phyloP scores from a whole-genome alignment of 2,797 vertebrate species.

The Enteromius anoplus region DNA sequence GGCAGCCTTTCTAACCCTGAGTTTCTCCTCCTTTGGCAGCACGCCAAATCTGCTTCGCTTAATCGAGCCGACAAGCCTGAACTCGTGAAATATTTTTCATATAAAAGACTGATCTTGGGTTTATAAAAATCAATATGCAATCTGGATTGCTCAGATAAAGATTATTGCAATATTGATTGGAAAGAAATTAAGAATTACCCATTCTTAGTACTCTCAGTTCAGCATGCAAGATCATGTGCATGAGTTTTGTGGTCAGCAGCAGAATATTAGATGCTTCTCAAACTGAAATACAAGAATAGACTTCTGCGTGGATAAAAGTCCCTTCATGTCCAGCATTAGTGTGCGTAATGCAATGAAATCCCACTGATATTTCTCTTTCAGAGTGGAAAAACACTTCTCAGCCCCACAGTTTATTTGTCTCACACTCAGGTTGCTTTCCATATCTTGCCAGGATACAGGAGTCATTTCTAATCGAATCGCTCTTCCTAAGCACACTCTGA shows the following conservation, averaged over 20 bases:
- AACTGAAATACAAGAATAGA: constrained; percentile 29
- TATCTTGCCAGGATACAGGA: constrained; percentile 8
- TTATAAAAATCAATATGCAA: too few relatives aligned
- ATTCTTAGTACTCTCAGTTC: background rate
- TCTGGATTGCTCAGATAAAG: too few relatives aligned
- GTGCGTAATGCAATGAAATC: constrained; percentile 27
- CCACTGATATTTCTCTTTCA: constrained; percentile 25
- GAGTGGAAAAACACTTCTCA: constrained; percentile 43
- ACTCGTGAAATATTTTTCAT: too few relatives aligned
- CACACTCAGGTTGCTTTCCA: constrained; percentile 9
- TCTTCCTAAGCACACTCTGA: constrained; percentile 12
- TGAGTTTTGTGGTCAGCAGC: background rate
- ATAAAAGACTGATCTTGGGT: too few relatives aligned
- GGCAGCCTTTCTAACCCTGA: too few relatives aligned
- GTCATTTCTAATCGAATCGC: constrained; percentile 28
- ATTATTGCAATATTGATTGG: too few relatives aligned
- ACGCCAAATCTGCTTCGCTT: too few relatives aligned
- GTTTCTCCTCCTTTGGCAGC: too few relatives aligned
- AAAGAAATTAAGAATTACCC: too few relatives aligned
- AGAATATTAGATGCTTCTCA: constrained; percentile 8
- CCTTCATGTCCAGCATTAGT: background rate
- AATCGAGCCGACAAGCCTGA: too few relatives aligned
- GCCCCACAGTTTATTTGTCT: constrained; percentile 13
- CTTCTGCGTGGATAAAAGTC: constrained; percentile 2
- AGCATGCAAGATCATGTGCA: background rate